Evolutionary conservation across 2,888 invertebrate genomes (phyloP), one percentile per base, ranked within the genome.

Genomic region (Drosophila robusta): DNA sequence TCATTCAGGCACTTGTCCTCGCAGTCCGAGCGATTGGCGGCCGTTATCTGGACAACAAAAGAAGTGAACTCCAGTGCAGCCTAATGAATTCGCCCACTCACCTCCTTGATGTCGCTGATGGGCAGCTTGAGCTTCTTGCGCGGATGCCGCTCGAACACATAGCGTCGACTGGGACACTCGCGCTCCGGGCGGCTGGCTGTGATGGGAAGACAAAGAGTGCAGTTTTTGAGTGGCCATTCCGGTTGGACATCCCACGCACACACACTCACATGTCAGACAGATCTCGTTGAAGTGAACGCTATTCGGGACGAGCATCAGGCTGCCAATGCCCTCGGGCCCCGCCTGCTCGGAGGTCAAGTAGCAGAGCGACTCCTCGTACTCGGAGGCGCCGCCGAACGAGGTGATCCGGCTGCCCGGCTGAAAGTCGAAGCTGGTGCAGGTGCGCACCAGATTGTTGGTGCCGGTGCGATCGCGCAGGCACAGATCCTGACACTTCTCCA

Each of bases 231-330:
- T 24, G 32, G 16, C 12, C 16, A 51, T 57, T 46, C 8, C 16
- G 6, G 9, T 24, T 24, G 34, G 62, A 57, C 72, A 76, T 60
- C 61, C 50, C 70, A 32, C 18, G 3, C 32, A 9, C 58, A 52
- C 42, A 34, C 2, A 94, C 96, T 95, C 93, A 97, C 97, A 97
- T 42, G 96, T 95, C 56, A 97, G 93, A 91, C 97, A 97, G 66
- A 97, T 95, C 94, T 97, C 97, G 57, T 96, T 96, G 91, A 97
- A 97, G 90, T 97, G 97, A 4, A 97, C 96, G 88, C 97, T 97
- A 81, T 97, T 97, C 1, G 97, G 97, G 8, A 97, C 96, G 62
- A 96, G 94, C 94, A 97, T 96, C n/a, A 97, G 93, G 73, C 95
- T 96, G 36, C 97, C 97, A 46, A 97, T 96, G 41, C 97, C 97